Evolutionary conservation across 2,797 vertebrate species (phyloP).

Genomic region (Platyrinchus mystaceus): DNA sequence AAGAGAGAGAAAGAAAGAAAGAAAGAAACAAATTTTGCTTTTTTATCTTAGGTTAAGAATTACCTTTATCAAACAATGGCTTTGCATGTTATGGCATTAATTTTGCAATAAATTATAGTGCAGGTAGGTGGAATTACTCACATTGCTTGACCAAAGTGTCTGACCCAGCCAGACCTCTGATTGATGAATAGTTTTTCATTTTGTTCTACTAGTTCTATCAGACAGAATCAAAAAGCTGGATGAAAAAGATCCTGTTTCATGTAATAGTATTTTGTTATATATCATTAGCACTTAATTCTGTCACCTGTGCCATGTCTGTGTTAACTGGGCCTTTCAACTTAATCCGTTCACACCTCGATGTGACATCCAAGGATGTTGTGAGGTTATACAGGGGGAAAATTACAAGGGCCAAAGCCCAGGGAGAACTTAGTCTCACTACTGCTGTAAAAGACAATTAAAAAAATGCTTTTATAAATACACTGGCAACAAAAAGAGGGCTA

Average conservation of each 20-base stretch:
- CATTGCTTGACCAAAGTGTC: slow-evolving; percentile 40
- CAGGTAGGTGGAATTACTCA: slow-evolving; percentile 49
- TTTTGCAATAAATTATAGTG: slow-evolving; percentile 54
- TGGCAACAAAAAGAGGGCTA: neutral
- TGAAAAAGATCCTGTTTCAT: slow-evolving; percentile 48
- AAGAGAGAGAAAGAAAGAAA: accelerated
- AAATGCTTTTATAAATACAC: neutral
- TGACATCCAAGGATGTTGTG: neutral
- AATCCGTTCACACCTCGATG: slow-evolving; percentile 29
- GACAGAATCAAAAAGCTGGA: slow-evolving; percentile 15
- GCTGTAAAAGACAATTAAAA: neutral
- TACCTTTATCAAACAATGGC: slow-evolving; percentile 33
- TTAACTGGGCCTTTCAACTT: slow-evolving; percentile 50
- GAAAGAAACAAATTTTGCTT: neutral
- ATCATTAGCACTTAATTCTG: slow-evolving; percentile 54
- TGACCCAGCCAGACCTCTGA: slow-evolving; percentile 50
- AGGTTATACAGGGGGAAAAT: neutral
- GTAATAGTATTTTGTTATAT: slow-evolving; percentile 47
- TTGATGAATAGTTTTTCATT: slow-evolving; percentile 65
- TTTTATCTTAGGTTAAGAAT: slow-evolving; percentile 17
- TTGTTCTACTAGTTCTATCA: slow-evolving; percentile 28
- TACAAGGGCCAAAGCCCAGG: neutral
- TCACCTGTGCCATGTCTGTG: slow-evolving; percentile 10
- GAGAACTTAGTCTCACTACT: neutral
- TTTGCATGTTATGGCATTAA: slow-evolving; percentile 47